These are phyloP conservation scores for Trematomus bernacchii DNA, from an alignment of 2,797 vertebrate species.

Conservation along the genomic window DNA sequence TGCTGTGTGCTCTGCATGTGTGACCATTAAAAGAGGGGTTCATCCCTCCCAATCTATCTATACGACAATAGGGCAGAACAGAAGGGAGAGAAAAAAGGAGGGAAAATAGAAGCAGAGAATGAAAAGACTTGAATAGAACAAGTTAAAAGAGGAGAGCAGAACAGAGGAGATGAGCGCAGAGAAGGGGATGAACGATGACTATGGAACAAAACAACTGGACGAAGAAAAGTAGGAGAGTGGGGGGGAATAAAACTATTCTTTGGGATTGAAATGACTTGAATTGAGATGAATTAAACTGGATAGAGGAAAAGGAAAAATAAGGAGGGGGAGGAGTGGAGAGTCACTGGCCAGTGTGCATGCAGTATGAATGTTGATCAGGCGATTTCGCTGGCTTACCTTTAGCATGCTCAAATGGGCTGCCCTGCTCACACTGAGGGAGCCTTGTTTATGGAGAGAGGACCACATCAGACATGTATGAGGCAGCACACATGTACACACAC, in stretches of 20 bases:
- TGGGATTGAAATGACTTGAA: constrained; percentile 45
- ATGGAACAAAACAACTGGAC: constrained; percentile 54
- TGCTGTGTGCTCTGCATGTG: too few species aligned
- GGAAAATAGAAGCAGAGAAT: constrained; percentile 41
- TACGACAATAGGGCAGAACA: constrained; percentile 46
- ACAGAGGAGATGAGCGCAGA: constrained; percentile 56
- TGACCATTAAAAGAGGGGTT: too few species aligned
- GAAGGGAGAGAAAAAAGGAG: constrained; percentile 3
- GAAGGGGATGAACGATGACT: constrained; percentile 62
- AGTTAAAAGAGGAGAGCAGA: constrained; percentile 57
- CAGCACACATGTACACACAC: constrained; percentile 14
- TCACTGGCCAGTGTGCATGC: constrained; percentile 37
- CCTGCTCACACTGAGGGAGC: constrained; percentile 69
- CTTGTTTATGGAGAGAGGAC: constrained; percentile 72
- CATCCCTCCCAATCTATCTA: too few species aligned
- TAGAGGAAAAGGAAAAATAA: constrained; percentile 1
- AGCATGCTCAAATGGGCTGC: constrained; percentile 46
- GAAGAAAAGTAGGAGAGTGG: constrained; percentile 28
- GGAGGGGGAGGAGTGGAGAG: constrained; percentile 26
- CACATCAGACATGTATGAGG: constrained; percentile 72
- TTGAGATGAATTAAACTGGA: constrained; percentile 49
- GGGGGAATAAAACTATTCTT: constrained; percentile 53
- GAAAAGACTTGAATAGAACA: constrained; percentile 56
- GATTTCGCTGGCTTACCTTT: constrained; percentile 55
- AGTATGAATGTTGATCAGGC: constrained; percentile 70